These are phyloP conservation scores for Mastigias papua DNA, from an alignment of 30 jellyfish, hydroid and myxozoan genomes.

Conservation along the genomic window DNA sequence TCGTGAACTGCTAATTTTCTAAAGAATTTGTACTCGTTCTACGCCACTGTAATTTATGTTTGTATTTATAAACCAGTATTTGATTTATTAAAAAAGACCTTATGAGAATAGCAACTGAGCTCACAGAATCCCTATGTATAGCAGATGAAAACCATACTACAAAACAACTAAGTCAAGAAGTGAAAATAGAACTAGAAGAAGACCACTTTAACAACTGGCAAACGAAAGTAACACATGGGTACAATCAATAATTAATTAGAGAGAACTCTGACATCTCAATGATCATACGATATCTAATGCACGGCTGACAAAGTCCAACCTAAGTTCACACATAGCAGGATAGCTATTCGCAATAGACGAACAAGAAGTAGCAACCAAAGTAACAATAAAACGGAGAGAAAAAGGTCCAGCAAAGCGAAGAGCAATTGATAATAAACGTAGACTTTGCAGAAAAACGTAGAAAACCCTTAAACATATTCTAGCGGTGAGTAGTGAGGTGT, in stretches of 20 bases:
- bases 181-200: not conserved
- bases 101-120: not conserved
- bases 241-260: not conserved
- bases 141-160: not conserved
- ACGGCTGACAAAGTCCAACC: not conserved
- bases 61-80: too few species aligned
- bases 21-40: too few species aligned
- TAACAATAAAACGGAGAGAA: not conserved
- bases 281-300: not conserved
- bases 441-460: not conserved
- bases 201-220: not conserved
- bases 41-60: too few species aligned
- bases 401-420: not conserved
- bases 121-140: not conserved
- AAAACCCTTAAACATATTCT: not conserved
- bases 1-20: too few species aligned
- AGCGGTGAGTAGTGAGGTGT: not conserved
- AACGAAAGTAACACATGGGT: slow-evolving; percentile 1
- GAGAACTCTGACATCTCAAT: not conserved
- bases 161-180: not conserved
- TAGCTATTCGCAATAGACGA: not conserved
- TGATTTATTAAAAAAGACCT: too few species aligned
- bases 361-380: not conserved
- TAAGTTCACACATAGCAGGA: not conserved
- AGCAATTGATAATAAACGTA: not conserved